A percentile compares a stretch with the other conserved stretches of the same genome.
Evolutionary conservation across 2,888 invertebrate genomes (phyloP).

Genomic region (Brachylomia viminalis): DNA sequence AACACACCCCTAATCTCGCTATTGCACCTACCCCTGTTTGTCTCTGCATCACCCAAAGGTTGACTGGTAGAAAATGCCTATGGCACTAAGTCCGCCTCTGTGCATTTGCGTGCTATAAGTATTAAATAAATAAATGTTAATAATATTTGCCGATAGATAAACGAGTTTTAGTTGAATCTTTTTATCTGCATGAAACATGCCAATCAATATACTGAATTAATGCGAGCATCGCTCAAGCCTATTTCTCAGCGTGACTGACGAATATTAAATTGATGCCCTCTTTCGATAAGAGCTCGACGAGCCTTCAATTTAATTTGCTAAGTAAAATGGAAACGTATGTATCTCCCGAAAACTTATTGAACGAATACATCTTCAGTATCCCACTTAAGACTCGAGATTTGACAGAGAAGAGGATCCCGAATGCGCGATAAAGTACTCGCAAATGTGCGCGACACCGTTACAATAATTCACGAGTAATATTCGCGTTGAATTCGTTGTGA

Average conservation of each 20-base stretch:
- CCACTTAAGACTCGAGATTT: conserved; percentile 43
- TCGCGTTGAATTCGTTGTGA: conserved; percentile 43
- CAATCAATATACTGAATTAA: conserved; percentile 38
- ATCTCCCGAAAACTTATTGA: conserved; percentile 35
- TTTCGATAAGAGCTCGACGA: conserved; percentile 46
- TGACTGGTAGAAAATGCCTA: not conserved
- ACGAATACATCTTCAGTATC: conserved; percentile 41
- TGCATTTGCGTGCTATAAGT: not conserved
- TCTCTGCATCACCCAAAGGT: not conserved
- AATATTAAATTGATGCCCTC: conserved; percentile 43
- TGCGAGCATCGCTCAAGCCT: conserved; percentile 21
- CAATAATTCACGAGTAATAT: conserved; percentile 62
- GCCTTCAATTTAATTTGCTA: conserved; percentile 46
- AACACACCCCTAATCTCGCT: no score
- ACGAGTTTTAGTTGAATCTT: not conserved
- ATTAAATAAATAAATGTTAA: not conserved
- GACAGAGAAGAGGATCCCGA: conserved; percentile 35
- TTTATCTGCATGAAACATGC: not conserved
- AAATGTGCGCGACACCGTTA: conserved; percentile 53
- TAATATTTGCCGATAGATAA: not conserved
- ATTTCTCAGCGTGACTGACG: conserved; percentile 24
- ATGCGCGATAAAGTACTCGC: conserved; percentile 48
- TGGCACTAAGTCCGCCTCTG: not conserved
- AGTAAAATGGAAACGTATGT: conserved; percentile 43
- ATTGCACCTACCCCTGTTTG: not conserved